A percentile compares a stretch with the other conserved stretches of the same genome.
These are phyloP conservation scores for Actinia tenebrosa DNA, from an alignment of 64 coral and sea anemone genomes.

Conservation along the genomic window DNA sequence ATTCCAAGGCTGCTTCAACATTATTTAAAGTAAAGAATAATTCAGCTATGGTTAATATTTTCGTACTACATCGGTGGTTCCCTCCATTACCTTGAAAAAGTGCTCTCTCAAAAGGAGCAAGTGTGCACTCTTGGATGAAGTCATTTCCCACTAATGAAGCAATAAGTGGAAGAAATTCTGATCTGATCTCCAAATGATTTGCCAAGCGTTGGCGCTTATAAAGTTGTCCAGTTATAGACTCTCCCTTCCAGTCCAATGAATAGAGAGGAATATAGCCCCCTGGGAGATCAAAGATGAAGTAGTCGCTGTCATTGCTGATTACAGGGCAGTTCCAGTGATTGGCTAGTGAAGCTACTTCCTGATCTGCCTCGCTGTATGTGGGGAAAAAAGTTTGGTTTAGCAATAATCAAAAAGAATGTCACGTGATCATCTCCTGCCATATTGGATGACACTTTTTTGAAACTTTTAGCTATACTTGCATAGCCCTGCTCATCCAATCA, in stretches of 20 bases:
- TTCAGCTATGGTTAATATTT: conserved; percentile 30
- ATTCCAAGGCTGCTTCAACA: conserved; percentile 31
- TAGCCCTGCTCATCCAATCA: no score
- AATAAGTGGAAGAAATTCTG: conserved; percentile 50
- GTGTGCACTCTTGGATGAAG: conserved; percentile 23
- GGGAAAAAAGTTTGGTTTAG: background rate
- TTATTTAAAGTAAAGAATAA: conserved; percentile 25
- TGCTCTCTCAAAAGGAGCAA: conserved; percentile 46
- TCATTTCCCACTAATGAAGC: conserved; percentile 83
- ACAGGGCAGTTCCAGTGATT: conserved; percentile 53
- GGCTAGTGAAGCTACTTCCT: conserved; percentile 69
- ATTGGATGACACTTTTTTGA: no score
- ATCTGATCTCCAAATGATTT: conserved; percentile 48
- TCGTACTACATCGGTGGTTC: background rate
- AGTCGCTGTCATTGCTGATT: conserved; percentile 77
- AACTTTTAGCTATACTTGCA: no score
- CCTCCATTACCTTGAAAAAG: background rate
- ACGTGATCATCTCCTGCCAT: no score
- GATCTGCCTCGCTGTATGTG: conserved; percentile 66
- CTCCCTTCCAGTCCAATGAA: conserved; percentile 30
- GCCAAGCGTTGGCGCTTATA: conserved; percentile 46
- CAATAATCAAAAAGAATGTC: background rate
- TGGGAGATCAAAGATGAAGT: conserved; percentile 70
- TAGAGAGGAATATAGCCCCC: conserved; percentile 60
- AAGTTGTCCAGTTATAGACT: conserved; percentile 27